These are phyloP conservation scores for Pedicia rivosa DNA, from an alignment of 2,888 invertebrate genomes.

Conservation along the genomic window DNA sequence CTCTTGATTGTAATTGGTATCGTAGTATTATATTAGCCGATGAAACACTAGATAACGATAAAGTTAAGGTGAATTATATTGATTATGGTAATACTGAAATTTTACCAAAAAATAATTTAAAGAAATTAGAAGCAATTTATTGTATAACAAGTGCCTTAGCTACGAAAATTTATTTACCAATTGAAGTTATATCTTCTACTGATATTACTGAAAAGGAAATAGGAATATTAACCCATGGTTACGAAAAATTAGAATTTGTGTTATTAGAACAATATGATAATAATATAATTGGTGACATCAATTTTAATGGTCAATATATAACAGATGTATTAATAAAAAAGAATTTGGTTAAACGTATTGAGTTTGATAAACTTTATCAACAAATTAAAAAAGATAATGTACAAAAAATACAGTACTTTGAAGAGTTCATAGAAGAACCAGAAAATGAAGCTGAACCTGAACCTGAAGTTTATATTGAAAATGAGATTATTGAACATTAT, in stretches of 20 bases:
- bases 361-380: slow-evolving; percentile 22
- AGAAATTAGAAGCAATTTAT: slow-evolving; percentile 34
- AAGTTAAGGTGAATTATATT: slow-evolving; percentile 37
- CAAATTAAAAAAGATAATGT: slow-evolving; percentile 22
- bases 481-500: too few relatives aligned
- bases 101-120: slow-evolving; percentile 31
- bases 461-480: background rate
- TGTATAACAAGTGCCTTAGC: slow-evolving; percentile 22
- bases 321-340: slow-evolving; percentile 19
- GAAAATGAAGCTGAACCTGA: background rate
- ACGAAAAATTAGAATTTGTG: too few relatives aligned
- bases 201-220: too few relatives aligned
- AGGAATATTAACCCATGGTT: too few relatives aligned
- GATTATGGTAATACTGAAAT: slow-evolving; percentile 58
- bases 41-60: slow-evolving; percentile 26
- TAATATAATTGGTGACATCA: slow-evolving; percentile 22
- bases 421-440: slow-evolving; percentile 1
- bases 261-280: too few relatives aligned
- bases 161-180: slow-evolving; percentile 25
- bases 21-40: slow-evolving; percentile 34
- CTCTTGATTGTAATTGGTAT: slow-evolving; percentile 54
- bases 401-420: slow-evolving; percentile 2
- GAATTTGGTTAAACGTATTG: slow-evolving; percentile 16
- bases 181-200: too few relatives aligned
- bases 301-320: slow-evolving; percentile 16